These are phyloP conservation scores for Chesias legatella DNA, from an alignment of 2,888 invertebrate species.

Conservation along the genomic window DNA sequence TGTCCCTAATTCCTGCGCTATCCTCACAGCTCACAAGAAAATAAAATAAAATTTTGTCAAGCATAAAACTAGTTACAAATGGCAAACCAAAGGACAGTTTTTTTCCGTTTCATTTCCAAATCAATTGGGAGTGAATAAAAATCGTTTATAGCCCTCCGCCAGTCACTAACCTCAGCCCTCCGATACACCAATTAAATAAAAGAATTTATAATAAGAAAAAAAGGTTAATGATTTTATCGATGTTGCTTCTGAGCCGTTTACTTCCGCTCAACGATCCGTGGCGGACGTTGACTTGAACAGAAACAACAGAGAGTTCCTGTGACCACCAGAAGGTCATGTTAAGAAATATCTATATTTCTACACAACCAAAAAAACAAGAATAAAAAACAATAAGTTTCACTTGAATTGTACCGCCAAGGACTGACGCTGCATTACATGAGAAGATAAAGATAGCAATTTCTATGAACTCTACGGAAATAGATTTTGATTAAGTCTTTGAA, in stretches of 20 bases:
- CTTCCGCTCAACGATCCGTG: conserved; percentile 36
- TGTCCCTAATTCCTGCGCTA: no score
- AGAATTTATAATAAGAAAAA: conserved; percentile 21
- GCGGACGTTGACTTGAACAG: conserved; percentile 43
- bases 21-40: no score
- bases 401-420: conserved; percentile 13
- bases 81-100: no score
- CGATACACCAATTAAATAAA: conserved; percentile 30
- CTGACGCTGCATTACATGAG: background rate
- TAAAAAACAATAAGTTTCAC: conserved; percentile 41
- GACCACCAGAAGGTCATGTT: conserved; percentile 49
- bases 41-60: no score
- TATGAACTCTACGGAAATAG: no score
- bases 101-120: background rate
- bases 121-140: conserved; percentile 6
- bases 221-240: conserved; percentile 30
- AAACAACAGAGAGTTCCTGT: conserved; percentile 46
- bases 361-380: conserved; percentile 29
- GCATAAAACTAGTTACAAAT: no score
- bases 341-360: conserved; percentile 48
- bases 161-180: conserved; percentile 20
- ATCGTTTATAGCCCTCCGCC: conserved; percentile 3
- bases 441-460: no score
- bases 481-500: no score
- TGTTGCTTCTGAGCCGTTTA: conserved; percentile 27